Evolutionary conservation across 2,888 invertebrate genomes (phyloP), one percentile per base, ranked within the genome.

Genomic region (Tigriopus californicus): DNA sequence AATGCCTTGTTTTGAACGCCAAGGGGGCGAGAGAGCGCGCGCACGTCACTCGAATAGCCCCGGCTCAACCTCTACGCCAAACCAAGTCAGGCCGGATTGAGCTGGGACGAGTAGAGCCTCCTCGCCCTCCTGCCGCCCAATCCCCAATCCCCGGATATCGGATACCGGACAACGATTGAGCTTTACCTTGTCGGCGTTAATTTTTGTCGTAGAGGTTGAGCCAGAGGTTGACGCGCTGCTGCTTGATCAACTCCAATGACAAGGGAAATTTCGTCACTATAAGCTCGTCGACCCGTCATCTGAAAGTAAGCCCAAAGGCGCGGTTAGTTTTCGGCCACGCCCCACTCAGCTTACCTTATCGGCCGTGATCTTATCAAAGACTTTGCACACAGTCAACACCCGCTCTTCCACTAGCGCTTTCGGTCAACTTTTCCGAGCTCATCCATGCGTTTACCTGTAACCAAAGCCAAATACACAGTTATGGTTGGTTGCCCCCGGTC

Each of bases 181-280:
- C 33, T 33, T 33, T 33, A 95, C 94, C 89, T 94, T 89, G 68
- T 80, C 78, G 66, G 88, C 82, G 70, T 85, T 80, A 75, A 97
- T 78, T 82, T n/a, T 98, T 98, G 79, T 98, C 98, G 78, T 90
- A 98, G 66, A 97, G 82, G 77, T 87, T 86, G 69, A 98, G 82
- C 65, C 95, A 90, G 74, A 98, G 83, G 68, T 94, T 75, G 65
- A 97, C 91, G 71, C 98, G 80, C 71, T 88, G n/a, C n/a, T n/a
- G 84, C 70, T 79, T 74, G 73, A 94, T 85, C 68, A 85, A 78
- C 69, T 85, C 83, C 72, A 90, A 76, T 64, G 85, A 78, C 68
- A 89, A 76, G 64, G 88, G 88, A 65, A 81, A 77, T n/a, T 69
- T 81, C 82, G 65, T 73, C 74, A 73, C 84, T 81, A 79, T 82